These are phyloP conservation scores for Pocillopora grandis DNA, from an alignment of 92 coral and sea anemone species.

Conservation along the genomic window DNA sequence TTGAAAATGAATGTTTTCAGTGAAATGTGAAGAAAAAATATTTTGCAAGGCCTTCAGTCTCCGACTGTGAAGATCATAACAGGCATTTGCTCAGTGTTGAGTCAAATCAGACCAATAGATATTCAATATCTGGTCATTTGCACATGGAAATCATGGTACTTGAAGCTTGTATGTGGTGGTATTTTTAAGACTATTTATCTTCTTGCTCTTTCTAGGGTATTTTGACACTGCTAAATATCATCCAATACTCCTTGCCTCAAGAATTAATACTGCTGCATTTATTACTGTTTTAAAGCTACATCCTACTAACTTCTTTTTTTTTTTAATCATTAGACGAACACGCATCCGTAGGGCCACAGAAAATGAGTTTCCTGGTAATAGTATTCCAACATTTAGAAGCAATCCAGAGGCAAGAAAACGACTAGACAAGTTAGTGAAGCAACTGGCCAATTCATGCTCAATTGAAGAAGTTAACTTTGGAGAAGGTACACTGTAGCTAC, in stretches of 20 bases:
- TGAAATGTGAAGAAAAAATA: too few species aligned
- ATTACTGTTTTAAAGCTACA: neutral
- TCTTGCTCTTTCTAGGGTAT: neutral
- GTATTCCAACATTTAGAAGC: slow-evolving; percentile 9
- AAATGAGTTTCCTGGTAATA: slow-evolving; percentile 3
- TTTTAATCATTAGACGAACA: neutral
- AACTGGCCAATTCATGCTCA: neutral
- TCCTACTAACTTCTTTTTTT: neutral
- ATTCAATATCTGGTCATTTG: neutral
- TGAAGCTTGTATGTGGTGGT: neutral
- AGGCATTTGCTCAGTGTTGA: too few species aligned
- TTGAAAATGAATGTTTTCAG: neutral
- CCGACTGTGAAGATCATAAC: too few species aligned
- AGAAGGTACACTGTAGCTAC: slow-evolving; percentile 19
- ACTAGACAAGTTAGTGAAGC: slow-evolving; percentile 16
- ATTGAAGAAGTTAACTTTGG: slow-evolving; percentile 13
- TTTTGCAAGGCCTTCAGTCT: too few species aligned
- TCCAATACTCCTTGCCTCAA: too few species aligned
- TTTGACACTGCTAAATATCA: neutral
- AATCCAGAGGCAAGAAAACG: slow-evolving; percentile 16
- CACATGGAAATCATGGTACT: neutral
- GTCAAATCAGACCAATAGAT: too few species aligned
- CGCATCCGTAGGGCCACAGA: slow-evolving; percentile 5
- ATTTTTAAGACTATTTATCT: neutral
- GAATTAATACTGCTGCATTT: too few species aligned